phyloP scores from a whole-genome alignment of 2,113 vertebrate species.

The Trematomus loennbergii region DNA sequence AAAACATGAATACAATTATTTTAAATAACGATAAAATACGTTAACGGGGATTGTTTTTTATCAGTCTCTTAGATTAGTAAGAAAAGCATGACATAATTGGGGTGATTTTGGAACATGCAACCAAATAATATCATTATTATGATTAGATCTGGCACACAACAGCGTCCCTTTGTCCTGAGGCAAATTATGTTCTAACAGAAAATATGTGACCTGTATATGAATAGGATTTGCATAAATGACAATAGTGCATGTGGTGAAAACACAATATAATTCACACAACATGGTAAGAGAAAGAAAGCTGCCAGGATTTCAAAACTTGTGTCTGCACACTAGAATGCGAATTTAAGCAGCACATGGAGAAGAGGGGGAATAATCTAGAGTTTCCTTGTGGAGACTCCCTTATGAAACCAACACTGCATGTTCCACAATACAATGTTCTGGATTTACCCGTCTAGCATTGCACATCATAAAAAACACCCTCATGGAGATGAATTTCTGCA shows the following conservation, averaged over 20 bases:
- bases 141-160: neutral
- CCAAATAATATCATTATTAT: neutral
- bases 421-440: slow-evolving; percentile 32
- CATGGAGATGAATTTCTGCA: slow-evolving; percentile 21
- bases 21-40: no score
- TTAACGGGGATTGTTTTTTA: no score
- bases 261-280: neutral
- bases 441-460: slow-evolving; percentile 50
- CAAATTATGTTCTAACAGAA: no score
- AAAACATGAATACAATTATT: no score
- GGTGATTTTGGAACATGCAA: neutral
- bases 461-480: neutral
- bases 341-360: neutral
- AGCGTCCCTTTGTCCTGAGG: neutral
- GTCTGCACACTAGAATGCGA: neutral
- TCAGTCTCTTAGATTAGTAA: no score
- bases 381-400: slow-evolving; percentile 64
- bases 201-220: neutral
- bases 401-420: slow-evolving; percentile 33
- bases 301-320: slow-evolving; percentile 21
- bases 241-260: neutral
- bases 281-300: neutral
- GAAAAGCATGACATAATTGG: no score
- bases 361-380: slow-evolving; percentile 25
- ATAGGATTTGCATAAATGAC: neutral